These are phyloP conservation scores for Clarias gariepinus DNA, from an alignment of 2,113 vertebrate genomes.

Conservation along the genomic window DNA sequence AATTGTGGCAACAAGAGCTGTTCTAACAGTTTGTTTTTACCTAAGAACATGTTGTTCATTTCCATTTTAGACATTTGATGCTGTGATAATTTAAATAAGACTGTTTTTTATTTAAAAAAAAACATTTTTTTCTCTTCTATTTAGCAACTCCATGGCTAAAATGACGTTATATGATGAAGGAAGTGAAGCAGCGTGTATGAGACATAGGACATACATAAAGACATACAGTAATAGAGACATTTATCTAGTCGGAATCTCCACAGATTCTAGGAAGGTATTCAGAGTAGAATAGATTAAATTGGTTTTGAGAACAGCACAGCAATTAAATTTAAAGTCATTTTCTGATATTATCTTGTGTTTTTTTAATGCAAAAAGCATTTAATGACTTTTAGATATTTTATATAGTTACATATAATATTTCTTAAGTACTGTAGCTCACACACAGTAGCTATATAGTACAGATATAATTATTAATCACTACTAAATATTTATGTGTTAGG, in stretches of 20 bases:
- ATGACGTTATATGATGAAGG: slow-evolving; percentile 5
- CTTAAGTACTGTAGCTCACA: too few relatives aligned
- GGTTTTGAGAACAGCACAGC: slow-evolving; percentile 31
- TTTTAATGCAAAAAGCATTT: slow-evolving; percentile 35
- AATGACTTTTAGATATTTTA: slow-evolving; percentile 2
- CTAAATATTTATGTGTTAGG: slow-evolving; percentile 37
- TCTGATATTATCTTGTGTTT: slow-evolving; percentile 18
- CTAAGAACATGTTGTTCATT: slow-evolving; percentile 15
- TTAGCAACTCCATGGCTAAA: not conserved
- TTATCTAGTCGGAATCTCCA: slow-evolving; percentile 46
- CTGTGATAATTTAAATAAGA: not conserved
- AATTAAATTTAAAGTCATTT: slow-evolving; percentile 29
- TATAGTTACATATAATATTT: too few relatives aligned
- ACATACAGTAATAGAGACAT: too few relatives aligned
- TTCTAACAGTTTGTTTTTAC: slow-evolving; percentile 18
- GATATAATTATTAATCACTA: not conserved
- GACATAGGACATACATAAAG: too few relatives aligned
- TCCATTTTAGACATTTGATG: slow-evolving; percentile 24
- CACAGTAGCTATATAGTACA: not conserved
- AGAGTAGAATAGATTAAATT: slow-evolving; percentile 34
- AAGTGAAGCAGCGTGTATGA: not conserved
- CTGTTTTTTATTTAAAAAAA: slow-evolving; percentile 10
- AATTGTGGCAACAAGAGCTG: slow-evolving; percentile 30
- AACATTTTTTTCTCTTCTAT: too few relatives aligned
- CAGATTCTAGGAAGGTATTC: slow-evolving; percentile 31